Conservation (phyloP, 2,888 invertebrate genomes). For the Spilosoma lubricipeda region DNA sequence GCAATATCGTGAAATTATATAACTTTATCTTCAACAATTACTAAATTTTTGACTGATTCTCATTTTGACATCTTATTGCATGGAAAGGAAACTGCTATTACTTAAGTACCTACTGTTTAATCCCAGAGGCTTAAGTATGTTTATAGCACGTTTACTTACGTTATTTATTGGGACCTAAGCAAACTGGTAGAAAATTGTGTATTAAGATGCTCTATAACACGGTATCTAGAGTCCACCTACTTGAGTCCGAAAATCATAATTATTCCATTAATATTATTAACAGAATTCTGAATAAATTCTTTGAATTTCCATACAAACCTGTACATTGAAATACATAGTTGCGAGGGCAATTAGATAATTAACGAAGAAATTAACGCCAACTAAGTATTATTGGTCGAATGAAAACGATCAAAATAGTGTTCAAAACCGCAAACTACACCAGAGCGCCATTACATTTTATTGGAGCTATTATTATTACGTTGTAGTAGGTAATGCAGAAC, state of each 20-base stretch:
- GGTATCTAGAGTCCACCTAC: no score
- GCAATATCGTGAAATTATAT: no score
- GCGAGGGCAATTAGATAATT: neutral
- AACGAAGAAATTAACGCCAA: neutral
- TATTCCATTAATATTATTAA: neutral
- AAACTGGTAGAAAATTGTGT: neutral
- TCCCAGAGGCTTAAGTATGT: no score
- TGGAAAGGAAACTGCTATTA: no score
- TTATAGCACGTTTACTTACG: no score
- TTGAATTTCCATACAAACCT: neutral
- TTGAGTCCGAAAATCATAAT: neutral
- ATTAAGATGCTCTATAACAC: neutral
- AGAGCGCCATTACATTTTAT: slow-evolving; percentile 65
- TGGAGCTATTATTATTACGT: slow-evolving; percentile 53
- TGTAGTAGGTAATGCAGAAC: slow-evolving; percentile 59
- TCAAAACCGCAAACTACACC: slow-evolving; percentile 51
- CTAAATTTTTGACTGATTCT: no score
- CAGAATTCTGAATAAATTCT: neutral
- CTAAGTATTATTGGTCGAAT: slow-evolving; percentile 26
- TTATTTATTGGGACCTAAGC: no score
- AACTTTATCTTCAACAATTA: no score
- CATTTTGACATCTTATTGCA: no score
- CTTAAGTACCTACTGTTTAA: no score
- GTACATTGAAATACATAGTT: no score
- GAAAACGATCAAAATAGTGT: slow-evolving; percentile 29